Evolutionary conservation across 2,113 vertebrate genomes (phyloP), one percentile per base, ranked within the genome.

Genomic region (Hylia prasina): DNA sequence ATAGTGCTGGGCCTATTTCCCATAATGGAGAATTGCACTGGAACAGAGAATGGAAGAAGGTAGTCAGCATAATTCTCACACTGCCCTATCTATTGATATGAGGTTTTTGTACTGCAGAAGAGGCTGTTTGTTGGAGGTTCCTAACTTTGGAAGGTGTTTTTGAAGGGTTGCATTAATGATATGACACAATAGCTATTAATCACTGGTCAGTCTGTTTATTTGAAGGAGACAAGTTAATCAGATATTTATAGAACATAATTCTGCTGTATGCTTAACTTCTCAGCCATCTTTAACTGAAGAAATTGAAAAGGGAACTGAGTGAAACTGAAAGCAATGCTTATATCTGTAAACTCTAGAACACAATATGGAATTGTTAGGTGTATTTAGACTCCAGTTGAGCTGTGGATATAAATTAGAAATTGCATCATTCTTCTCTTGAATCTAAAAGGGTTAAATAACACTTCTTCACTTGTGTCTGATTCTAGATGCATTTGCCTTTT

Each of bases 11-110:
- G 9, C 18, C 53, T 80, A 30, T 68, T 68, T 72, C 25, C 30
- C 1, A 0, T 40, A 31, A 39, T 2, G 40, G 24, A 17, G 50
- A 63, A 48, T 48, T 44, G 15, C 13, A 2, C 15, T 48, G 28
- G n/a, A 87, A 33, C 21, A 57, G 14, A 45, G 42, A 53, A 24
- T 60, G 31, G 40, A 60, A 57, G 30, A 65, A 11, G 10, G 7
- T 35, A 69, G 22, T 57, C 51, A 11, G 42, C 15, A 3, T 48
- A 73, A 53, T 73, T 66, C 6, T 1, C 15, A 44, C 16, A 13
- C 27, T 31, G 51, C 8, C 11, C 16, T 77, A 15, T 56, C 44
- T 60, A 2, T 42, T 60, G 27, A 15, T 48, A 15, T 0, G 3
- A 33, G 3, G 20, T 13, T 22, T 81, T 66, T 53, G 6, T 66